Base-by-base conservation (phyloP, 2,888 invertebrate species). In the Scotopteryx bipunctaria region DNA sequence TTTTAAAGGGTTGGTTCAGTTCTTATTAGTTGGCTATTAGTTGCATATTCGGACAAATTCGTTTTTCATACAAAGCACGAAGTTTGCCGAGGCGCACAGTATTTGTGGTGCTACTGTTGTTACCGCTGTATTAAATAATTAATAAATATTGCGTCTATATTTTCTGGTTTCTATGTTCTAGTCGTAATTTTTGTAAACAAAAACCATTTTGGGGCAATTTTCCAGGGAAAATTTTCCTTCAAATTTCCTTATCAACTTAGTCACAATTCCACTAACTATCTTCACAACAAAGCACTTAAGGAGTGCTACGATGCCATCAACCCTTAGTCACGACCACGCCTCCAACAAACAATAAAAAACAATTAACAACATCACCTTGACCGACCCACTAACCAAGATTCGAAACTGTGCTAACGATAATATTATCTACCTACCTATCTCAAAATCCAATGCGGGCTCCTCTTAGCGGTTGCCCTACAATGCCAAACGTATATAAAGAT, bases 401-500 rank as follows among this genome's bases (percentile, higher is more conserved):
- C 47, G 55, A 68, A 89, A 80, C 77, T 83, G 76, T 83, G 90
- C 74, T 86, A 90, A 88, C 72, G 87, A 84, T 81, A 78, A 23
- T 40, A 48, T 47, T 79, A 79, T 79, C 32, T 32, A 46, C 31
- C 31, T 80, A 78, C 81, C 73, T 79, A 79, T 82, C 83, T 78
- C 70, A 78, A 81, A 83, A 83, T 81, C 72, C 61, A 78, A 83
- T 81, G 78, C 83, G 78, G 81, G 81, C 79, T 75, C 71, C 79
- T 67, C 68, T 66, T 86, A 88, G 86, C 90, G 90, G 90, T 88
- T 87, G 89, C 76, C 90, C 89, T 86, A 90, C 87, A 74, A 81
- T 83, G 71, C 73, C 59, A 69, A 49, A 64, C 67, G 74, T 87
- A 90, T 90, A 90, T 88, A 90, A 83, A 81, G 82, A 84, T 76